A percentile compares a stretch with the other conserved stretches of the same genome.
Evolutionary conservation across 1,140 invertebrate genomes (phyloP).

Genomic region (Marisa cornuarietis): DNA sequence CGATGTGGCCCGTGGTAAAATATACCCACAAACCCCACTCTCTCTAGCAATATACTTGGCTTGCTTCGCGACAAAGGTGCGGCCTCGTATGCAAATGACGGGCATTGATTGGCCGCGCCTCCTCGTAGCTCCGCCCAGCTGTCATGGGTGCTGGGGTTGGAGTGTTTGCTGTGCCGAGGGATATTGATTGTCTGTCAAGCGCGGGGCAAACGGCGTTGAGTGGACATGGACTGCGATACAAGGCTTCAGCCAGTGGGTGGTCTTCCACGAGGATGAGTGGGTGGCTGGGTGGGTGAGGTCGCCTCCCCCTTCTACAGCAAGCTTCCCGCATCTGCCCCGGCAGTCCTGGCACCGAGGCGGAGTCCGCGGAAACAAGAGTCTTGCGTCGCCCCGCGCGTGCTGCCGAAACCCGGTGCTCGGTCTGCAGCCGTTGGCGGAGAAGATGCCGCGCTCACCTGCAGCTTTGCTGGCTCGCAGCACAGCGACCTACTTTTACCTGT

Average conservation of each 20-base stretch:
- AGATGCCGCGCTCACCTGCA: background rate
- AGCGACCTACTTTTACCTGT: too few species aligned
- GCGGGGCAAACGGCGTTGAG: background rate
- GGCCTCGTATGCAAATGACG: constrained; percentile 21
- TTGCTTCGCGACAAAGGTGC: constrained; percentile 1
- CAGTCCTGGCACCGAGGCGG: too few species aligned
- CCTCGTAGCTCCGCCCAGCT: constrained; percentile 14
- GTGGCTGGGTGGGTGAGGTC: background rate
- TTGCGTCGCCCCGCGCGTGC: too few species aligned
- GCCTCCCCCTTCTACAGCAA: too few species aligned
- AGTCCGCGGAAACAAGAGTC: too few species aligned
- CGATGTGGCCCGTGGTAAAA: background rate
- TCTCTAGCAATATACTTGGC: constrained; percentile 22
- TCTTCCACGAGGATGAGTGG: background rate
- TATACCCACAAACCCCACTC: constrained; percentile 17
- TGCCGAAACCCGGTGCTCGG: too few species aligned
- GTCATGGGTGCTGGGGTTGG: background rate
- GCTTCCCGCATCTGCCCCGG: too few species aligned
- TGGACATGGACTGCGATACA: constrained; percentile 1
- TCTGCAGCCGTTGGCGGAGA: background rate
- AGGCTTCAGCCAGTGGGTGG: constrained; percentile 21
- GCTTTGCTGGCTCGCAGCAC: too few species aligned
- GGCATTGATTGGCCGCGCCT: constrained; percentile 20
- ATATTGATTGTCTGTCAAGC: constrained; percentile 4
- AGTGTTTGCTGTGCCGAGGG: background rate